These are phyloP conservation scores for Sylvilagus bachmani DNA, from an alignment of 2,113 vertebrate species.

Conservation along the genomic window DNA sequence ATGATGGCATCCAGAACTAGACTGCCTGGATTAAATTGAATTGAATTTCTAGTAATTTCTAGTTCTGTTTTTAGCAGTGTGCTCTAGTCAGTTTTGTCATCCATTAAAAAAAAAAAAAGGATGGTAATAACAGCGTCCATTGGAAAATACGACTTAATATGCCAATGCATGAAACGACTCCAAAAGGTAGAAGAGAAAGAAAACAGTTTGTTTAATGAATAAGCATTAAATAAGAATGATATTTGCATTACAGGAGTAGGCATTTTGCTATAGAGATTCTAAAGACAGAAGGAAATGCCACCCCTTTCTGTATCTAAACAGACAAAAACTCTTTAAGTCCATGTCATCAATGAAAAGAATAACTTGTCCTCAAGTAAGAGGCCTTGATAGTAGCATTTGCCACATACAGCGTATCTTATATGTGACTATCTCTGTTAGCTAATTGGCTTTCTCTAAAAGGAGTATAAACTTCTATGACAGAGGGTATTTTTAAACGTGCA, in stretches of 20 bases:
- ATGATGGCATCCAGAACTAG: not conserved
- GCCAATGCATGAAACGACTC: not conserved
- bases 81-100: not conserved
- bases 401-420: not conserved
- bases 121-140: not conserved
- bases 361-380: not conserved
- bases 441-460: not conserved
- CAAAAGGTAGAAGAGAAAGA: not conserved
- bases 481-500: not conserved
- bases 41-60: not conserved
- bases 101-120: not conserved
- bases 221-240: not conserved
- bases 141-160: not conserved
- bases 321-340: not conserved
- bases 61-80: not conserved
- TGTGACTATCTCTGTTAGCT: not conserved
- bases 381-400: not conserved
- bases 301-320: not conserved
- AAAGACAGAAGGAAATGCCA: not conserved
- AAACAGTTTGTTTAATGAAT: not conserved
- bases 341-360: not conserved
- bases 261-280: not conserved
- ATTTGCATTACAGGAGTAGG: not conserved
- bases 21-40: not conserved
- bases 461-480: not conserved